These are phyloP conservation scores for Leucoptera coffeella DNA, from an alignment of 2,888 invertebrate genomes.

Conservation along the genomic window DNA sequence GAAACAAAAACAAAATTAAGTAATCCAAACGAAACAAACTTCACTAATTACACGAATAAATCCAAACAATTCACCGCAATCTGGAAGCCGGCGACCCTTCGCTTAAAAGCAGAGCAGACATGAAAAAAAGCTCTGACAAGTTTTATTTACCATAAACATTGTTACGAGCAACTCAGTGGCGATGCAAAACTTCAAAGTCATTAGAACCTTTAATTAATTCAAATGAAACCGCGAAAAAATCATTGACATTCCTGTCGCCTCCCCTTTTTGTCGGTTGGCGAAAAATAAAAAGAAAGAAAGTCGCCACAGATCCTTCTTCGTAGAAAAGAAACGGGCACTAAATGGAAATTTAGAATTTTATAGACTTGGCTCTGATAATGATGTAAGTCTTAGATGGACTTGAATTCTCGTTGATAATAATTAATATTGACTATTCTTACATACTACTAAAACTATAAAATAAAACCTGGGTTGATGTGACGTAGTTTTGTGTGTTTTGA, in stretches of 20 bases:
- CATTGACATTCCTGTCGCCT: slow-evolving; percentile 35
- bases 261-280: slow-evolving; percentile 25
- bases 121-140: slow-evolving; percentile 49
- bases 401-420: too few species aligned
- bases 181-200: slow-evolving; percentile 45
- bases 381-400: too few species aligned
- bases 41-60: slow-evolving; percentile 51
- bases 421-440: too few species aligned
- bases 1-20: slow-evolving; percentile 34
- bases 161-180: slow-evolving; percentile 24
- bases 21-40: slow-evolving; percentile 42
- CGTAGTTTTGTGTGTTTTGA: too few species aligned
- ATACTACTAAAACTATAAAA: too few species aligned
- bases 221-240: slow-evolving; percentile 47
- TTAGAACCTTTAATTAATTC: slow-evolving; percentile 52
- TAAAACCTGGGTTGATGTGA: too few species aligned
- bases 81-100: too few species aligned
- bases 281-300: slow-evolving; percentile 28
- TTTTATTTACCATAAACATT: slow-evolving; percentile 52
- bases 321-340: slow-evolving; percentile 21
- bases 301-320: slow-evolving; percentile 21
- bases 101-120: too few species aligned
- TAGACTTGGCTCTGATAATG: slow-evolving; percentile 32
- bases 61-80: slow-evolving; percentile 37
- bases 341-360: slow-evolving; percentile 45